Conservation (phyloP, 2,113 vertebrate genomes). For the Rhabdomys dilectus region DNA sequence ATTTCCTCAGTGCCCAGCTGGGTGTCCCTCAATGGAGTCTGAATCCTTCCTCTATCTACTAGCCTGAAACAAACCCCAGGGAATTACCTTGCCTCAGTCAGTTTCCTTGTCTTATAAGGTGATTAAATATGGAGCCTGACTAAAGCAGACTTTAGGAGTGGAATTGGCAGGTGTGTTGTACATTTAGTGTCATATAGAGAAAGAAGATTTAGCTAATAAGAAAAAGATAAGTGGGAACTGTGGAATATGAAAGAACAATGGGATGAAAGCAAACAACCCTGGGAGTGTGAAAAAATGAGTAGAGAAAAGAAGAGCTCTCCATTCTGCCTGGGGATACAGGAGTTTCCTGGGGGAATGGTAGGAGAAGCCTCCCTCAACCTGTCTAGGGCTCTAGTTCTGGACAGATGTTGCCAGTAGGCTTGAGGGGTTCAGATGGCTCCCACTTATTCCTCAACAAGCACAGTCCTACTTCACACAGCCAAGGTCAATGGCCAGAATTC, state of each 20-base stretch:
- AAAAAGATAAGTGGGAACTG: not conserved
- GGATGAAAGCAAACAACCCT: not conserved
- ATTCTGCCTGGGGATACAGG: too few species aligned
- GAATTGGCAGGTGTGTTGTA: not conserved
- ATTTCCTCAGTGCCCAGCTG: not conserved
- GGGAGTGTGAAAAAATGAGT: not conserved
- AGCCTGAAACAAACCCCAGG: not conserved
- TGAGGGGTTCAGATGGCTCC: not conserved
- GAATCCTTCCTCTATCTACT: not conserved
- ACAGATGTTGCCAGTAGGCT: not conserved
- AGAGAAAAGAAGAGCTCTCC: not conserved
- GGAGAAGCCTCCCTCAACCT: not conserved
- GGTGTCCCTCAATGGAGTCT: not conserved
- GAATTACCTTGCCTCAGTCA: not conserved
- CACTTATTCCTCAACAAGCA: not conserved
- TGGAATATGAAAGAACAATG: not conserved
- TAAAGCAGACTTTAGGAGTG: not conserved
- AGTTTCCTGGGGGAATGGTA: not conserved
- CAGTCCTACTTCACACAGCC: not conserved
- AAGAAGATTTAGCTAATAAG: not conserved
- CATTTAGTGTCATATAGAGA: not conserved
- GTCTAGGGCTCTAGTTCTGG: not conserved
- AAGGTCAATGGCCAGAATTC: not conserved
- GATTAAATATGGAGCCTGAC: not conserved
- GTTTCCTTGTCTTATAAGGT: slow-evolving; percentile 24